Evolutionary conservation across 2,888 invertebrate species (phyloP).

Genomic region (Cosmorhoe ocellata): DNA sequence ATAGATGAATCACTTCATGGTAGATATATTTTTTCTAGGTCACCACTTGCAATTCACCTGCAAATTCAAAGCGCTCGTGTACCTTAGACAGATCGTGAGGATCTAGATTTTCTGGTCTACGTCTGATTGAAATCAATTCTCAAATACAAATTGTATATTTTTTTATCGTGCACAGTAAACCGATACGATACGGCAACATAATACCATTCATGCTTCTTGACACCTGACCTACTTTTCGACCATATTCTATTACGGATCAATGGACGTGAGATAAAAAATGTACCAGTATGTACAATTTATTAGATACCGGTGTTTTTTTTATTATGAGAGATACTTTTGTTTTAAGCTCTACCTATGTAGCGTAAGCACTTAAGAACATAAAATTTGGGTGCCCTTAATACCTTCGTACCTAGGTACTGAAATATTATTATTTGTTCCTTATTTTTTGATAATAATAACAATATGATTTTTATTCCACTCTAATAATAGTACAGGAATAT

Average conservation of each 20-base stretch:
- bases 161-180: constrained; percentile 37
- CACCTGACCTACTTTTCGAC: constrained; percentile 37
- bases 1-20: too few species aligned
- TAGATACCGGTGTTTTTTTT: constrained; percentile 12
- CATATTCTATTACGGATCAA: constrained; percentile 31
- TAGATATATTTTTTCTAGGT: too few species aligned
- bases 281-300: constrained; percentile 16
- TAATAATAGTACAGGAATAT: too few species aligned
- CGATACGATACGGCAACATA: constrained; percentile 41
- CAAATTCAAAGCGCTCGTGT: too few species aligned
- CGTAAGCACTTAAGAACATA: too few species aligned
- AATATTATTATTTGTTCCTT: too few species aligned
- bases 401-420: too few species aligned
- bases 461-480: too few species aligned
- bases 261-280: constrained; percentile 28
- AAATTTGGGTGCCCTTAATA: too few species aligned
- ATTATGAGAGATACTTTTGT: constrained; percentile 5
- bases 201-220: constrained; percentile 40
- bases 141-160: constrained; percentile 38
- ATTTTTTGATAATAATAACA: too few species aligned
- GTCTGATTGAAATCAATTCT: constrained; percentile 42
- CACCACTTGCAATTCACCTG: too few species aligned
- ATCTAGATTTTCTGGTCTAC: constrained; percentile 34
- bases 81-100: not conserved
- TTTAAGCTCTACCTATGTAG: too few species aligned